Evolutionary conservation across 2,888 invertebrate genomes (phyloP), one percentile per base, ranked within the genome.

Genomic region (Lasioglossum figueresi): DNA sequence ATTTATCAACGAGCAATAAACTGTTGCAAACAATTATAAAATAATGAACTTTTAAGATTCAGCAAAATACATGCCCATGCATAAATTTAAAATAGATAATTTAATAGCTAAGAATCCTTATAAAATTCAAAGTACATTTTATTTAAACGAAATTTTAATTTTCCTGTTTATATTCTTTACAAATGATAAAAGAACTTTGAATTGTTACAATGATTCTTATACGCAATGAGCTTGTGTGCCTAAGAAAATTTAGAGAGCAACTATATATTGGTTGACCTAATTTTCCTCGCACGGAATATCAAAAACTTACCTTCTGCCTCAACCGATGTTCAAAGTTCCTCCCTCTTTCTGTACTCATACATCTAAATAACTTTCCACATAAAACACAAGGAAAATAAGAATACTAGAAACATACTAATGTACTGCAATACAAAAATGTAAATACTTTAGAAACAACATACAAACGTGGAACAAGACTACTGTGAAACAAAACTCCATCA

Each of bases 21-120:
- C 23, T 34, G 34, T 34, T 68, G 23, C 8, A 37, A 68, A 68
- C 8, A 37, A 37, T 70, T 70, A 23, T 40, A 40, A 40, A n/a
- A 70, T 23, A n/a, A 40, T n/a, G 12, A 40, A 70, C 23, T n/a
- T n/a, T 70, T 70, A n/a, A n/a, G 12, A n/a, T 70, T 70, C 14
- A 70, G 14, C 14, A 40, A 70, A 40, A 70, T 70, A 40, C 68
- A 70, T 70, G 70, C 70, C 23, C 70, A 40, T 70, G 70, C 70
- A 70, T 40, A 70, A n/a, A 40, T 70, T 70, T 4, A 8, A 66
- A 66, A 10, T 68, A 68, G 23, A 68, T 68, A 68, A 37, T 68
- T 68, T 34, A 34, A 34, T 68, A 34, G 23, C 19, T 68, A 68
- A 68, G 66, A 68, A 4, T 68, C 37, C 37, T 37, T 10, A 37